Evolutionary conservation across 2,888 invertebrate species (phyloP), one percentile per base, ranked within the genome.

Genomic region (Opisthograptis luteolata): DNA sequence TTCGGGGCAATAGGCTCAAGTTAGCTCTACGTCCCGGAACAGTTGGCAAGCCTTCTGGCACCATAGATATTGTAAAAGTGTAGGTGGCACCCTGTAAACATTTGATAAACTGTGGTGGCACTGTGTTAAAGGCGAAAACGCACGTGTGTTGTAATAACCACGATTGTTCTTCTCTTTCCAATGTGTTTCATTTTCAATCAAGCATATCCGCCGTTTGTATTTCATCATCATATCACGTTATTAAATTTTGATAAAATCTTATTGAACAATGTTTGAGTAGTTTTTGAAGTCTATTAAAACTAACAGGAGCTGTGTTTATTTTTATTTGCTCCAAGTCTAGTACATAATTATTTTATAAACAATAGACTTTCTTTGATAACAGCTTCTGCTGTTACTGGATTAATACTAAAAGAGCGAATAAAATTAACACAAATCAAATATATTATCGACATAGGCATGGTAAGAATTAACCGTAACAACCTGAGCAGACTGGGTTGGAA

Each of bases 401-500:
- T 35, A 15, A 9, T 24, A 28, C 25, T 8, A 28, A 54, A 27
- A 39, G 54, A 62, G 57, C 44, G 59, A 55, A 55, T 57, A 52
- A 54, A 45, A 49, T 37, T 1, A 36, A 43, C 55, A 60, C 57
- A 55, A 50, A n/a, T n/a, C n/a, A 46, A 49, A 45, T 51, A 57
- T 25, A 61, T n/a, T n/a, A n/a, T 65, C 66, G 53, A 60, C 66
- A 64, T 60, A 79, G 82, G 87, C 87, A 88, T 87, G 87, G 70
- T 65, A 78, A 82, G 67, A 64, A 49, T 25, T 25, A 51, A 47
- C 39, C 20, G 49, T 70, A 85, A 82, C 87, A 83, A 80, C 87
- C 88, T 69, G 67, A 76, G 71, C 76, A 77, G 87, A 88, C 89
- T 43, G 76, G 89, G 87, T 88, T 87, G 82, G 66, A 75, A 59